These are phyloP conservation scores for Papilio demoleus DNA, from an alignment of 2,888 invertebrate species.

Conservation along the genomic window DNA sequence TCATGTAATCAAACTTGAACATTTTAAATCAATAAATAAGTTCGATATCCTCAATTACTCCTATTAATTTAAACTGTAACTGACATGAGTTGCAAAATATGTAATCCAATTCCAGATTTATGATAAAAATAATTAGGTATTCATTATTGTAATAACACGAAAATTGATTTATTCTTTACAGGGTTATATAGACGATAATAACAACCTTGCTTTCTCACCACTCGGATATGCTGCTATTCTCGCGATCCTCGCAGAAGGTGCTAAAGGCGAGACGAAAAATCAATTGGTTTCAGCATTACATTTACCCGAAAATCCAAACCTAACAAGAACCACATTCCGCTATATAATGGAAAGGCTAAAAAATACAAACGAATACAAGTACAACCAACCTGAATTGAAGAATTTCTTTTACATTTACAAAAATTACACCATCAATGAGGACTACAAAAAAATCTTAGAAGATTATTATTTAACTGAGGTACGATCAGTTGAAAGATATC, in stretches of 20 bases:
- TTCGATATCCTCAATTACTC: not conserved
- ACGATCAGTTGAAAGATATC: slow-evolving; percentile 79
- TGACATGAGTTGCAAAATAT: not conserved
- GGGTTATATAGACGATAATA: slow-evolving; percentile 80
- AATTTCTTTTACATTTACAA: slow-evolving; percentile 87
- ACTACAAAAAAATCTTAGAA: slow-evolving; percentile 83
- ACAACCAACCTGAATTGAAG: slow-evolving; percentile 84
- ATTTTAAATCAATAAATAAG: slow-evolving; percentile 2
- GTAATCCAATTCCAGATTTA: not conserved
- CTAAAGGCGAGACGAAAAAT: slow-evolving; percentile 83
- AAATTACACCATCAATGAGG: slow-evolving; percentile 85
- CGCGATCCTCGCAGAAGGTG: slow-evolving; percentile 85
- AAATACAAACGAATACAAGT: slow-evolving; percentile 75
- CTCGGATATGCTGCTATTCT: slow-evolving; percentile 85
- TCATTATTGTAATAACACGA: not conserved
- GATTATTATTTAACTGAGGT: slow-evolving; percentile 86
- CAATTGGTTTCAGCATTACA: slow-evolving; percentile 83
- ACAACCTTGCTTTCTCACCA: slow-evolving; percentile 86
- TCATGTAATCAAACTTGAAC: slow-evolving; percentile 12
- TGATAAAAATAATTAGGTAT: not conserved
- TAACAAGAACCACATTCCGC: slow-evolving; percentile 76
- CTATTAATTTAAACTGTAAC: not conserved
- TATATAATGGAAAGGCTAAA: slow-evolving; percentile 79
- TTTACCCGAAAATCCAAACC: slow-evolving; percentile 76
- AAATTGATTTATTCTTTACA: slow-evolving; percentile 56